A percentile compares a stretch with the other conserved stretches of the same genome.
These are phyloP conservation scores for Ariopsis seemanni DNA, from an alignment of 2,113 vertebrate genomes.

Conservation along the genomic window DNA sequence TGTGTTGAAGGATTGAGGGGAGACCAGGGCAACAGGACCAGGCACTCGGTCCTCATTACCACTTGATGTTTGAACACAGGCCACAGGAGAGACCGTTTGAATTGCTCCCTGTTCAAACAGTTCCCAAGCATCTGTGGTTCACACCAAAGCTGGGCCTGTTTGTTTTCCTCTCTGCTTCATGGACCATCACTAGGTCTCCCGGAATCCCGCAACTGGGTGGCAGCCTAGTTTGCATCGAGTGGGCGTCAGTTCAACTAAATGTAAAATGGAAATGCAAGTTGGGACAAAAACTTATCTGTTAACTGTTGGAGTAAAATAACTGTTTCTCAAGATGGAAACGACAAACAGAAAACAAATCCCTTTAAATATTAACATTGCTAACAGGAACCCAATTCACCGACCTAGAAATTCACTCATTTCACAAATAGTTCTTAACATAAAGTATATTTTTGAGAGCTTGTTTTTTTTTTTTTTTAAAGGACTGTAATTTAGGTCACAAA, in stretches of 20 bases:
- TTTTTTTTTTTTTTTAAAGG: too few species aligned
- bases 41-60: slow-evolving; percentile 50
- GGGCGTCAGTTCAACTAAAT: slow-evolving; percentile 19
- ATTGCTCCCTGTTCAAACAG: slow-evolving; percentile 60
- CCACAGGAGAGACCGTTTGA: slow-evolving; percentile 54
- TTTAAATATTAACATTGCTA: background rate
- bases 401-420: background rate
- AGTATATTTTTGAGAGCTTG: background rate
- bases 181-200: slow-evolving; percentile 50
- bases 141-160: slow-evolving; percentile 55
- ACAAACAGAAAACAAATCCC: background rate
- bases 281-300: slow-evolving; percentile 9
- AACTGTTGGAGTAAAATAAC: background rate
- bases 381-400: background rate
- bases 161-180: slow-evolving; percentile 57
- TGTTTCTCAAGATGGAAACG: background rate
- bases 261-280: background rate
- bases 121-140: slow-evolving; percentile 55
- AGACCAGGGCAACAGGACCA: slow-evolving; percentile 49
- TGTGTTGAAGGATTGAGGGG: slow-evolving; percentile 40
- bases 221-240: slow-evolving; percentile 32
- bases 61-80: slow-evolving; percentile 56
- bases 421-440: background rate
- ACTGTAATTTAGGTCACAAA: background rate
- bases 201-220: slow-evolving; percentile 51